Conservation (phyloP, 35 echinoderm and acorn worm species). For the Heliocidaris erythrogramma region DNA sequence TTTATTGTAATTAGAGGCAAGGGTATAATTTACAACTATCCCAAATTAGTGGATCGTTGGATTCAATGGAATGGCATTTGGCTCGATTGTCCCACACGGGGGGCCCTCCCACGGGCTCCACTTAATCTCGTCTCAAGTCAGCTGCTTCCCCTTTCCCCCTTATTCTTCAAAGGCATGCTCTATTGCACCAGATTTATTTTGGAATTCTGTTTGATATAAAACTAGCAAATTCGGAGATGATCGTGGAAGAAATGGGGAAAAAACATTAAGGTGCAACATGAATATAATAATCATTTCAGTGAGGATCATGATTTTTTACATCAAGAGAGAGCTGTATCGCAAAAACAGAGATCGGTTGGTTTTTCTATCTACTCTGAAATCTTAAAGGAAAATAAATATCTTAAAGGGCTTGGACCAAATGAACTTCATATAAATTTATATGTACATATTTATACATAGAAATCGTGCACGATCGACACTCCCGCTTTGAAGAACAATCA, state of each 20-base stretch:
- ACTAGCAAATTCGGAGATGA: neutral
- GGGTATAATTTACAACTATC: slow-evolving; percentile 34
- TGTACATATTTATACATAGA: too few species aligned
- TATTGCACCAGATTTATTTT: neutral
- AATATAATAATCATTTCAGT: neutral
- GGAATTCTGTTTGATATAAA: neutral
- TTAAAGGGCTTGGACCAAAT: too few species aligned
- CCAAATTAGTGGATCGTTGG: slow-evolving; percentile 34
- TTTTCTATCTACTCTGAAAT: too few species aligned
- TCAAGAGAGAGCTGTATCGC: neutral
- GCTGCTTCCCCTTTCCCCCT: neutral
- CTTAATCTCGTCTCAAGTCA: neutral
- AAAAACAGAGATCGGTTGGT: neutral
- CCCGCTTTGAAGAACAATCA: too few species aligned
- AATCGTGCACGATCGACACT: too few species aligned
- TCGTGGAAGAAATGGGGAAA: neutral
- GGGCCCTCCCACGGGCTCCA: neutral
- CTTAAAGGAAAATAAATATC: too few species aligned
- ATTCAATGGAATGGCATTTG: slow-evolving; percentile 20
- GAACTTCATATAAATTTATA: too few species aligned
- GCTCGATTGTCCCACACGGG: slow-evolving; percentile 1
- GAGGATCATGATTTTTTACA: neutral
- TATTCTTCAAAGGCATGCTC: neutral
- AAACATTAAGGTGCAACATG: neutral
- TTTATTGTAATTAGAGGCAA: slow-evolving; percentile 43